These are phyloP conservation scores for Temnothorax curvispinosus DNA, from an alignment of 1,140 invertebrate species.

Conservation along the genomic window DNA sequence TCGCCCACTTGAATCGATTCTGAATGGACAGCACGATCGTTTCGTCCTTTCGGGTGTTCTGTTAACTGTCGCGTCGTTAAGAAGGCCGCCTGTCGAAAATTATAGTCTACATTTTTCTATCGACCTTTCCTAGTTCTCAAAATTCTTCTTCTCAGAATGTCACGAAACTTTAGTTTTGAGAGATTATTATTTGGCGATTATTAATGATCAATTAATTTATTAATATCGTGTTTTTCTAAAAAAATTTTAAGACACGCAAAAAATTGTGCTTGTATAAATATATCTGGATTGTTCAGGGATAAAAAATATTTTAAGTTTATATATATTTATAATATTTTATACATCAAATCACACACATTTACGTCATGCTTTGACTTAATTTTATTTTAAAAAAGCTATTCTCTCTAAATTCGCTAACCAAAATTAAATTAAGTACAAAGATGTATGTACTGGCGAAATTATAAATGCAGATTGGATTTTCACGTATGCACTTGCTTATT, in stretches of 20 bases:
- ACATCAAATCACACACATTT: not conserved
- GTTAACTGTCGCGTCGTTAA: conserved; percentile 67
- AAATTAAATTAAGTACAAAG: not conserved
- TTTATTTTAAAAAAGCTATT: not conserved
- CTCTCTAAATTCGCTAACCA: not conserved
- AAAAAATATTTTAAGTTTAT: not conserved
- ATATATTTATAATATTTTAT: not conserved
- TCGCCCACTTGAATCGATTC: conserved; percentile 76
- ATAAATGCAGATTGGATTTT: conserved; percentile 36
- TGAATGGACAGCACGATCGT: conserved; percentile 66
- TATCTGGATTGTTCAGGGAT: not conserved
- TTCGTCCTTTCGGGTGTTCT: conserved; percentile 66
- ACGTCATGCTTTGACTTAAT: not conserved
- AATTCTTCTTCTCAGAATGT: not conserved
- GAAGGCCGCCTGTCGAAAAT: conserved; percentile 31
- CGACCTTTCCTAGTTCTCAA: not conserved
- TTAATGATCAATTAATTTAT: not conserved
- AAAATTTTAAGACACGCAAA: not conserved
- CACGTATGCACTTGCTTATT: not conserved
- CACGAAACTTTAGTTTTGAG: not conserved
- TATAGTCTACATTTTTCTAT: conserved; percentile 42
- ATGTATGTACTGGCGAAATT: conserved; percentile 6
- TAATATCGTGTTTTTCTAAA: not conserved
- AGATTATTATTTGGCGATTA: not conserved
- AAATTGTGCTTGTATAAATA: not conserved